Evolutionary conservation across 2,888 invertebrate species (phyloP).

Genomic region (Ectemnius lituratus): DNA sequence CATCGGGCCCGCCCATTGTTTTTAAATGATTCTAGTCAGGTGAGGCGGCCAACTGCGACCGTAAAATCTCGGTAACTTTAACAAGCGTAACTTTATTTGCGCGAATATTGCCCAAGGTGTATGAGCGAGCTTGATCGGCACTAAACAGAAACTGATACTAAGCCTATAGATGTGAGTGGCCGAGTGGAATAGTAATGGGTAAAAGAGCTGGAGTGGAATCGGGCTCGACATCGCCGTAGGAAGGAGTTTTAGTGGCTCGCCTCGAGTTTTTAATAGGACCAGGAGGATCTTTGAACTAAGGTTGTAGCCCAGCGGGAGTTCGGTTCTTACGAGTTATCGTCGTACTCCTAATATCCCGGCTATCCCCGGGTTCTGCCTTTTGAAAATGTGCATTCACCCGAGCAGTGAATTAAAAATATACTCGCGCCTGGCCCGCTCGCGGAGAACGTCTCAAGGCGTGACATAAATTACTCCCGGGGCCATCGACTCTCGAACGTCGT

Average conservation of each 20-base stretch:
- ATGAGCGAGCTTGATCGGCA: not conserved
- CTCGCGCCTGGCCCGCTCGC: not conserved
- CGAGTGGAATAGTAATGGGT: conserved; percentile 40
- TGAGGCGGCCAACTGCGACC: no score
- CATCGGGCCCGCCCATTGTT: not conserved
- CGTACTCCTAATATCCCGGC: conserved; percentile 37
- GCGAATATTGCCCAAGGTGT: not conserved
- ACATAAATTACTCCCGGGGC: conserved; percentile 15
- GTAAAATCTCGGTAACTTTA: no score
- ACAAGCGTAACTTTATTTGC: conserved; percentile 22
- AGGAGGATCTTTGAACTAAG: conserved; percentile 27
- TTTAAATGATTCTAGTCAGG: no score
- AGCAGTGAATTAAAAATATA: conserved; percentile 22
- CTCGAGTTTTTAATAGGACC: conserved; percentile 48
- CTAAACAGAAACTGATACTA: no score
- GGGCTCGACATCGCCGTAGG: conserved; percentile 18
- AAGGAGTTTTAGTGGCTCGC: conserved; percentile 27
- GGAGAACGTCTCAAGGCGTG: not conserved
- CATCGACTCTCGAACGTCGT: conserved; percentile 13
- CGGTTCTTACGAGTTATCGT: conserved; percentile 42
- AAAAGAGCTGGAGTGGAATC: conserved; percentile 18
- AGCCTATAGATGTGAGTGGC: conserved; percentile 2
- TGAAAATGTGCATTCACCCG: conserved; percentile 41
- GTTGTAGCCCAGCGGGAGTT: conserved; percentile 52
- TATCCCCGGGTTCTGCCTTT: conserved; percentile 28